Percentiles rank a stretch among this genome's conserved stretches.
Conservation (phyloP, 2,113 vertebrate genomes). For the Hydropotes inermis region DNA sequence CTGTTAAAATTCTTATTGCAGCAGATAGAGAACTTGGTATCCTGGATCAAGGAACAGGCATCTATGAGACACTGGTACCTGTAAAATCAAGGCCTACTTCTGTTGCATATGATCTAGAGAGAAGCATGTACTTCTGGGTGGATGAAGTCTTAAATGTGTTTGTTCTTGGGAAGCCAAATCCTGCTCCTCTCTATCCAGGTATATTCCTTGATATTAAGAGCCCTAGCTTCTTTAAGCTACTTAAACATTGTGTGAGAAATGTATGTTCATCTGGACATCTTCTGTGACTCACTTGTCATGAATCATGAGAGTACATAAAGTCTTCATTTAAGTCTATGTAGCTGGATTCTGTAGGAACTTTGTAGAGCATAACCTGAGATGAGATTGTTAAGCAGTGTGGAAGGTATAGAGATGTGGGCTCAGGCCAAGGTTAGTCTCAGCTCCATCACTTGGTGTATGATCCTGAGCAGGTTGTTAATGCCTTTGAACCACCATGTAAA, state of each 20-base stretch:
- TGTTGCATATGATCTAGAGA: conserved; percentile 83
- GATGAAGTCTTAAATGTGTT: conserved; percentile 81
- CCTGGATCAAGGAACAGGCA: conserved; percentile 80
- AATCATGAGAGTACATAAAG: neutral
- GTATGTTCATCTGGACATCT: neutral
- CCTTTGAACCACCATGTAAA: neutral
- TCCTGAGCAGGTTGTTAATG: neutral
- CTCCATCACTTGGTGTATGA: neutral
- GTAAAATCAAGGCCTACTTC: conserved; percentile 70
- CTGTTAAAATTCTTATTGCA: conserved; percentile 81
- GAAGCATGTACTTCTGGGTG: conserved; percentile 87
- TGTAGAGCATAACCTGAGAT: neutral
- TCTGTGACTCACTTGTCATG: neutral
- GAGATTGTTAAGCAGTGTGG: neutral
- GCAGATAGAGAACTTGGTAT: conserved; percentile 80
- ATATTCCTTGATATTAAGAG: neutral
- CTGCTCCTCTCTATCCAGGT: conserved; percentile 83
- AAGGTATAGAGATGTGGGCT: neutral
- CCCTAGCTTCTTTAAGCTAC: neutral
- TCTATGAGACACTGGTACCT: conserved; percentile 74
- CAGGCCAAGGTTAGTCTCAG: neutral
- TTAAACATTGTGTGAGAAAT: neutral
- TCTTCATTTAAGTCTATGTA: neutral
- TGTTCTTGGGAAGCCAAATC: conserved; percentile 67
- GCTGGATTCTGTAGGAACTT: neutral